Evolutionary conservation across 35 echinoderm and acorn worm genomes (phyloP).

Genomic region (Apostichopus parvimensis): DNA sequence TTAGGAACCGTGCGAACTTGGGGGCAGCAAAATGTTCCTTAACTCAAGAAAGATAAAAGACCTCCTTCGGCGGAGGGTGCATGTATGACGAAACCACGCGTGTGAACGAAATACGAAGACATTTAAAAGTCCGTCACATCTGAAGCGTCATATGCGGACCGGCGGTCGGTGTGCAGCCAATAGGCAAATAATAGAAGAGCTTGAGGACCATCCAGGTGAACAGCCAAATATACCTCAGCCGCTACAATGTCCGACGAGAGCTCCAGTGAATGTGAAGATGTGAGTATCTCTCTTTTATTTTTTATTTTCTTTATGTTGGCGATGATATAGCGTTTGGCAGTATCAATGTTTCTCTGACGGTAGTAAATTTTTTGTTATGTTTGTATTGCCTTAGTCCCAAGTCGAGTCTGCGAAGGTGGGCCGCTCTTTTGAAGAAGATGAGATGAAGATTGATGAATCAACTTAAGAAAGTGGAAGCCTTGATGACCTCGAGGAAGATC

Average conservation of each 20-base stretch:
- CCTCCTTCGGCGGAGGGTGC: not conserved
- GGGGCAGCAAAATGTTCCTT: not conserved
- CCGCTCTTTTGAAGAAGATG: not conserved
- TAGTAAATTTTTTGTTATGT: not conserved
- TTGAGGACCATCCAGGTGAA: not conserved
- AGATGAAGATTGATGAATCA: not conserved
- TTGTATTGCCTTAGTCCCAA: not conserved
- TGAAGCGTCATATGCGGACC: not conserved
- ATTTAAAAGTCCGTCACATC: not conserved
- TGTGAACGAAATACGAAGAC: not conserved
- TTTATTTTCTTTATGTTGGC: not conserved
- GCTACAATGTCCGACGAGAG: not conserved
- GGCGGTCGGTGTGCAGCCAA: constrained; percentile 29
- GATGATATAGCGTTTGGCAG: not conserved
- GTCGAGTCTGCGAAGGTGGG: not conserved
- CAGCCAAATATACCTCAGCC: not conserved
- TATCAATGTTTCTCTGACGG: not conserved
- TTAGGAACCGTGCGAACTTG: not conserved
- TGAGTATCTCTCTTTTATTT: not conserved
- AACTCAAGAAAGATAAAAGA: not conserved
- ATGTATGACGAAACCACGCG: not conserved
- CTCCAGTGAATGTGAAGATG: constrained; percentile 30
- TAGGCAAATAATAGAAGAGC: constrained; percentile 10
- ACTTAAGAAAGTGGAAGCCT: not conserved
- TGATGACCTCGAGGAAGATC: not conserved